Percentiles rank a stretch among this genome's conserved stretches.
Conservation (phyloP, 2,888 invertebrate species). For the Netelia inedita region DNA sequence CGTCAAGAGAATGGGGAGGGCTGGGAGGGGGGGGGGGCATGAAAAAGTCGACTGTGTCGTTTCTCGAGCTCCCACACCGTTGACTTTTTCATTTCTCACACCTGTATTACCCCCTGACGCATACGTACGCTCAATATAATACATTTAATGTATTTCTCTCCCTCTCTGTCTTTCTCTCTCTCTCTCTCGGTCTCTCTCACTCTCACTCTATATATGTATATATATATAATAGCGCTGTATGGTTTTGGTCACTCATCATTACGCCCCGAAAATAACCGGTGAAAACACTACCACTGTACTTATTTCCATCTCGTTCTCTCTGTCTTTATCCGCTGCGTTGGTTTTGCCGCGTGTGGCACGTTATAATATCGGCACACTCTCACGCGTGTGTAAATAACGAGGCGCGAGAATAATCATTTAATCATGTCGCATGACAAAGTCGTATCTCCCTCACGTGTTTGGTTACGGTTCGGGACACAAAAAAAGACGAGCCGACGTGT, state of each 20-base stretch:
- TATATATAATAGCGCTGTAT: conserved; percentile 33
- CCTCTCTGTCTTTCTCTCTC: too few relatives aligned
- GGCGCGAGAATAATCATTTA: conserved; percentile 80
- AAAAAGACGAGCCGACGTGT: background rate
- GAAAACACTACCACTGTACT: conserved; percentile 25
- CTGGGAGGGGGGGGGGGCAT: conserved; percentile 28
- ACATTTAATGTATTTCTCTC: conserved; percentile 13
- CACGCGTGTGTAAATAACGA: conserved; percentile 39
- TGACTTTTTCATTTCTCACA: conserved; percentile 43
- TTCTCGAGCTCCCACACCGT: conserved; percentile 65
- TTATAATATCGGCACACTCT: background rate
- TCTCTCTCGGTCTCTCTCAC: background rate
- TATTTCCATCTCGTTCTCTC: conserved; percentile 46
- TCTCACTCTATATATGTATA: conserved; percentile 53
- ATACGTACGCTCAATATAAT: conserved; percentile 32
- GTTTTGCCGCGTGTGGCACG: conserved; percentile 3
- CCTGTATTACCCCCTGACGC: conserved; percentile 64
- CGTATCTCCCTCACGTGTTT: conserved; percentile 35
- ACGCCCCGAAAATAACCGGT: conserved; percentile 60
- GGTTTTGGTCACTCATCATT: conserved; percentile 60
- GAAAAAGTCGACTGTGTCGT: conserved; percentile 71
- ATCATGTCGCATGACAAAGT: conserved; percentile 80
- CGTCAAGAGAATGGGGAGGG: conserved; percentile 22
- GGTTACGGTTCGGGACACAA: conserved; percentile 18
- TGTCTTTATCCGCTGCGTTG: conserved; percentile 9